phyloP scores from a whole-genome alignment of 2,888 invertebrate species.

The Eilema depressum region DNA sequence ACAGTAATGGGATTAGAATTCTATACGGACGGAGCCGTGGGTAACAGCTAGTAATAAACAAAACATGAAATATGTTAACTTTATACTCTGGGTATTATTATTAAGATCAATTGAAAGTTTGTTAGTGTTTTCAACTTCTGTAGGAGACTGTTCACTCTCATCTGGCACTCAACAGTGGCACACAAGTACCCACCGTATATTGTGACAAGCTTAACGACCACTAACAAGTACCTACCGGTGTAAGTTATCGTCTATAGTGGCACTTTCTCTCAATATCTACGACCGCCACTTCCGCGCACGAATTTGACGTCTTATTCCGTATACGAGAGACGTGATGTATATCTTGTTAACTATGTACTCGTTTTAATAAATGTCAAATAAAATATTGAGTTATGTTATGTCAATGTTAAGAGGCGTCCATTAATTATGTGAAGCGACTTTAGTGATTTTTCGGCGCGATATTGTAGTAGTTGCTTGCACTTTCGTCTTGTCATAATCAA shows the following conservation, averaged over 20 bases:
- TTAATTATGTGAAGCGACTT: neutral
- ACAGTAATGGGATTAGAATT: too few species aligned
- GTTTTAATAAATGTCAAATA: neutral
- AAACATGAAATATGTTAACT: too few species aligned
- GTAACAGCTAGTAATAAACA: too few species aligned
- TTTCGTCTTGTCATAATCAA: too few species aligned
- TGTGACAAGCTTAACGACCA: conserved; percentile 8
- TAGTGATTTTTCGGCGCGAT: neutral
- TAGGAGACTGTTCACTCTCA: too few species aligned
- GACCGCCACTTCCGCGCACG: neutral
- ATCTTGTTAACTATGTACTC: conserved; percentile 8
- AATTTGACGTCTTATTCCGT: neutral
- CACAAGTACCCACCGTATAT: neutral
- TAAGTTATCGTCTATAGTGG: neutral
- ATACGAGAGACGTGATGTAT: neutral
- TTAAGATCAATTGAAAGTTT: too few species aligned
- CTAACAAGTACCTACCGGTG: neutral
- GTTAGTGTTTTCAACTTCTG: too few species aligned
- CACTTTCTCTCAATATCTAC: conserved; percentile 20
- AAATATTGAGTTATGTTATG: neutral
- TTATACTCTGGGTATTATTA: too few species aligned
- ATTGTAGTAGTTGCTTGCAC: too few species aligned
- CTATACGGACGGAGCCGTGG: too few species aligned
- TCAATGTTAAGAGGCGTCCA: too few species aligned
- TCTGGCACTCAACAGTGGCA: neutral